Evolutionary conservation across 2,113 vertebrate species (phyloP).

Genomic region (Perccottus glenii): DNA sequence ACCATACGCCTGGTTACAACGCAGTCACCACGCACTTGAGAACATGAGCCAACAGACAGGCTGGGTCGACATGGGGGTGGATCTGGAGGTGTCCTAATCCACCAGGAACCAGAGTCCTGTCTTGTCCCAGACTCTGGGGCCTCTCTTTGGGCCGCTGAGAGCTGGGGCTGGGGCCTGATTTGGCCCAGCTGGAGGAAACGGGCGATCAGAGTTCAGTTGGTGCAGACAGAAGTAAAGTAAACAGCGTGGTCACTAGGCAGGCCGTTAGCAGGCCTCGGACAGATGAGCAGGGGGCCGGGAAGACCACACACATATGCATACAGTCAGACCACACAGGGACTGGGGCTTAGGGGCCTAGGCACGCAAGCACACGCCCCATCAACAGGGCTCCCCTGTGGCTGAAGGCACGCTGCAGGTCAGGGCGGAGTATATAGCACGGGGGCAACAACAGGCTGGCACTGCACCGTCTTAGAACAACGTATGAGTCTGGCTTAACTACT

Average conservation of each 20-base stretch:
- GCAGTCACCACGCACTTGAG: slow-evolving; percentile 51
- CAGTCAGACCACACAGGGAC: slow-evolving; percentile 93
- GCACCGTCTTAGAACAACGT: slow-evolving; percentile 31
- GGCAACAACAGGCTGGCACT: slow-evolving; percentile 68
- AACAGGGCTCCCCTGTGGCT: slow-evolving; percentile 64
- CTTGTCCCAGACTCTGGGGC: slow-evolving; percentile 69
- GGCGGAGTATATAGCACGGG: slow-evolving; percentile 54
- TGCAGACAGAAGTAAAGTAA: slow-evolving; percentile 99
- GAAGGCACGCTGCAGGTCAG: slow-evolving; percentile 66
- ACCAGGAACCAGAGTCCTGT: slow-evolving; percentile 58
- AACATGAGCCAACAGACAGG: slow-evolving; percentile 44
- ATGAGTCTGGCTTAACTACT: slow-evolving; percentile 18
- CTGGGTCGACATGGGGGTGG: slow-evolving; percentile 43
- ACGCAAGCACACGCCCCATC: slow-evolving; percentile 80
- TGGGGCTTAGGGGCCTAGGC: slow-evolving; percentile 80
- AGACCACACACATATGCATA: slow-evolving; percentile 94
- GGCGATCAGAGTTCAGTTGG: slow-evolving; percentile 89
- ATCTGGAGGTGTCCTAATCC: slow-evolving; percentile 69
- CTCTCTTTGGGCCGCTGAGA: slow-evolving; percentile 66
- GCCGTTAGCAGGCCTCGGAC: slow-evolving; percentile 97
- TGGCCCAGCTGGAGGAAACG: slow-evolving; percentile 97
- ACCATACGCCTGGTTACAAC: slow-evolving; percentile 54
- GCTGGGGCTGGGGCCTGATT: slow-evolving; percentile 85
- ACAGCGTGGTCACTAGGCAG: slow-evolving; percentile 97
- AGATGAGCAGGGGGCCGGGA: slow-evolving; percentile 92